phyloP scores from a whole-genome alignment of 2,888 invertebrate species.

The Synanthedon andrenaeformis region DNA sequence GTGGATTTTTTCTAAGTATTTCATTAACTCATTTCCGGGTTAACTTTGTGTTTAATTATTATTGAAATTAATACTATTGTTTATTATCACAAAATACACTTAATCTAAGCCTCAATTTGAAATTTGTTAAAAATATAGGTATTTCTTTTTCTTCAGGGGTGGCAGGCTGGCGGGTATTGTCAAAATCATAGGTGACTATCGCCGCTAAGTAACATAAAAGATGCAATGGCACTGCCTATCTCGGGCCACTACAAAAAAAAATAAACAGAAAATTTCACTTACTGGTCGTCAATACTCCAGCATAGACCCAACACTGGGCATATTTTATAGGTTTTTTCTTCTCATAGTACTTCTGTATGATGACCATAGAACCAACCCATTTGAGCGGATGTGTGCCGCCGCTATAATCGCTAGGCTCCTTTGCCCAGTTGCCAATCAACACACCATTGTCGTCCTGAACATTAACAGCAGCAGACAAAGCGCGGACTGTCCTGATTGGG shows the following conservation, averaged over 20 bases:
- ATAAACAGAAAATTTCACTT: constrained; percentile 15
- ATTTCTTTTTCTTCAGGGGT: too few relatives aligned
- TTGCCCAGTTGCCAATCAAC: constrained; percentile 88
- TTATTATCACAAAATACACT: too few relatives aligned
- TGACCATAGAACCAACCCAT: constrained; percentile 90
- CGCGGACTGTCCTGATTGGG: constrained; percentile 80
- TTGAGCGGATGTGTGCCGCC: constrained; percentile 89
- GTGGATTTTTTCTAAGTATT: too few relatives aligned
- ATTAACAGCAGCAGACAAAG: constrained; percentile 89
- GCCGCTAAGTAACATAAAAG: too few relatives aligned
- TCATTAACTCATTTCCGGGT: too few relatives aligned
- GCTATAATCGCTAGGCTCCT: constrained; percentile 84
- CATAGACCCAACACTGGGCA: constrained; percentile 96
- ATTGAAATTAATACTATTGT: too few relatives aligned
- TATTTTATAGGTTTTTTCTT: constrained; percentile 91
- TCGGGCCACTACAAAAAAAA: neutral
- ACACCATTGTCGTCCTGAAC: constrained; percentile 90
- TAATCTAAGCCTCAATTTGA: too few relatives aligned
- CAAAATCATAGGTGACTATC: too few relatives aligned
- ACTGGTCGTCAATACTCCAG: constrained; percentile 90
- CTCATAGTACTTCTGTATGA: constrained; percentile 85
- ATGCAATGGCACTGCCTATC: too few relatives aligned
- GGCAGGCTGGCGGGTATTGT: too few relatives aligned
- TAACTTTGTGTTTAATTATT: too few relatives aligned
- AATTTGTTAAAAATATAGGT: too few relatives aligned